Conservation (phyloP, 2,797 vertebrate genomes). For the Mormyrops boulengeri region DNA sequence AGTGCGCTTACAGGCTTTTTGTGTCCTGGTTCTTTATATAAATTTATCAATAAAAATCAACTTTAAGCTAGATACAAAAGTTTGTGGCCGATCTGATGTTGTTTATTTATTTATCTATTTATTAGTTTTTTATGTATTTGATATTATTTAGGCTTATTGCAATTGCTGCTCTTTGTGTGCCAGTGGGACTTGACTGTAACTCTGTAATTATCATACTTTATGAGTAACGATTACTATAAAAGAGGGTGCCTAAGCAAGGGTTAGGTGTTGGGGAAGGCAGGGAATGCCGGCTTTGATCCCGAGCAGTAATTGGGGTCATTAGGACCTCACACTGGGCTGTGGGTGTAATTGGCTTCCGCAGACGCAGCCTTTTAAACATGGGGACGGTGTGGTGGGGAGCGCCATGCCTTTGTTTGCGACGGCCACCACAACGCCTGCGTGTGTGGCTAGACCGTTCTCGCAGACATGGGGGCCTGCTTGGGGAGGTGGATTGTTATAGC, state of each 20-base stretch:
- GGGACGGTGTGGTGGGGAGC: constrained; percentile 49
- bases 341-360: constrained; percentile 69
- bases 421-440: constrained; percentile 49
- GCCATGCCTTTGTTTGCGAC: constrained; percentile 64
- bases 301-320: constrained; percentile 62
- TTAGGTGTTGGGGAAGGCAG: constrained; percentile 36
- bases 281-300: constrained; percentile 59
- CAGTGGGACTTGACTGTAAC: constrained; percentile 40
- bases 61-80: neutral
- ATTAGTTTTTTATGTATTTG: neutral
- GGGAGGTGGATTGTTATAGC: constrained; percentile 70
- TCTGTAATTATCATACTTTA: constrained; percentile 50
- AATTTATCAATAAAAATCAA: neutral
- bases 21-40: neutral
- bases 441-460: constrained; percentile 35
- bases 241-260: constrained; percentile 40
- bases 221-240: constrained; percentile 60
- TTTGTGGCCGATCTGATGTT: neutral
- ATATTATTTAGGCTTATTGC: constrained; percentile 36
- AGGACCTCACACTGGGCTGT: constrained; percentile 67
- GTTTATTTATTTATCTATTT: neutral
- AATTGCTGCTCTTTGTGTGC: constrained; percentile 51
- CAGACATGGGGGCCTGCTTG: constrained; percentile 52
- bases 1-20: neutral
- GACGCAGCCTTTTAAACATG: constrained; percentile 51